Evolutionary conservation across 2,113 vertebrate species (phyloP).

Genomic region (Rhabdornis inornatus): DNA sequence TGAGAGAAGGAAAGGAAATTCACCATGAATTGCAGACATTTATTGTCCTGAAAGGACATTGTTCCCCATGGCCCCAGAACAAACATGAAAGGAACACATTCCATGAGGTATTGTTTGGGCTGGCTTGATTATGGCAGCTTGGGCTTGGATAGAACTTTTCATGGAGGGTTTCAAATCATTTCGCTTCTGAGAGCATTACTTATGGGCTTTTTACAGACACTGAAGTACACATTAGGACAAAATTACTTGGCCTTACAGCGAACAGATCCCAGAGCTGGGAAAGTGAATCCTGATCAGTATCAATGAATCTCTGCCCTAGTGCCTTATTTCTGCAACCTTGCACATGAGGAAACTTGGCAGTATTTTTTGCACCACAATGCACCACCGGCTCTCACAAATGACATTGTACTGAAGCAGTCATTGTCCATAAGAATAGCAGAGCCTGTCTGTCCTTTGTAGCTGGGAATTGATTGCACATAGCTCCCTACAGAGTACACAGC

Average conservation of each 20-base stretch:
- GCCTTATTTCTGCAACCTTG: neutral
- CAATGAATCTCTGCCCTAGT: neutral
- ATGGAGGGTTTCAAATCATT: neutral
- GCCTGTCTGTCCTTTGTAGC: neutral
- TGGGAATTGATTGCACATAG: neutral
- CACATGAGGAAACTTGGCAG: neutral
- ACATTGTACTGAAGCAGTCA: neutral
- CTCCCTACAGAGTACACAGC: neutral
- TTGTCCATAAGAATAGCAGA: neutral
- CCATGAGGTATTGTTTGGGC: neutral
- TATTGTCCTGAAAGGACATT: neutral
- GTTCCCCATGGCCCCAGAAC: neutral
- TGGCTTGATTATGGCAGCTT: neutral
- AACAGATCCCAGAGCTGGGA: neutral
- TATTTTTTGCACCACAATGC: neutral
- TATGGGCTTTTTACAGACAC: neutral
- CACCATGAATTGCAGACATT: neutral
- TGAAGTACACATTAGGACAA: neutral
- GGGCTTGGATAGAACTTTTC: neutral
- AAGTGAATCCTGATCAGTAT: neutral
- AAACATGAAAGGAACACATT: neutral
- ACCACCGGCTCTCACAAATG: neutral
- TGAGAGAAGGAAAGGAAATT: slow-evolving; percentile 18
- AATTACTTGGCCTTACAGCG: neutral
- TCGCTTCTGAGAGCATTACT: neutral